phyloP scores from a whole-genome alignment of 2,113 vertebrate genomes.

The Cyanoramphus novaezelandiae region DNA sequence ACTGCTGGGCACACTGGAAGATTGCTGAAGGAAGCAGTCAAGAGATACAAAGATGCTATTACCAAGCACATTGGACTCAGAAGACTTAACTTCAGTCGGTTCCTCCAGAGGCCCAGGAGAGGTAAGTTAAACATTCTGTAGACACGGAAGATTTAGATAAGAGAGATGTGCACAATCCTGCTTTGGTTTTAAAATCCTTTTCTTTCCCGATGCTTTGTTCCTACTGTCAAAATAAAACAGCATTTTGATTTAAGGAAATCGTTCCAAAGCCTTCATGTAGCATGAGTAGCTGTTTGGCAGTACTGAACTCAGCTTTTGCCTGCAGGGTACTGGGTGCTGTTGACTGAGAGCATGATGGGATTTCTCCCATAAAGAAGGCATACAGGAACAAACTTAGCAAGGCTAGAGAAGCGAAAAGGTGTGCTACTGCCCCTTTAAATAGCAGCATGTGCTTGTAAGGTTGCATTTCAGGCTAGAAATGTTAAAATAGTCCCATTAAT shows the following conservation, averaged over 20 bases:
- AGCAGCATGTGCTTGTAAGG: neutral
- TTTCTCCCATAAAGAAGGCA: neutral
- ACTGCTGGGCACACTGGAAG: fast-evolving
- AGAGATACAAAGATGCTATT: neutral
- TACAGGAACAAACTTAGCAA: neutral
- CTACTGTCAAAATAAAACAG: slow-evolving; percentile 11
- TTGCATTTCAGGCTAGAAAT: neutral
- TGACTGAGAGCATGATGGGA: neutral
- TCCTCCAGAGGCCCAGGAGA: neutral
- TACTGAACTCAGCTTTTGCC: neutral
- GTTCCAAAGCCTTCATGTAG: neutral
- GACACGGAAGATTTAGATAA: slow-evolving; percentile 17
- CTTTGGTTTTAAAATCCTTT: slow-evolving; percentile 32
- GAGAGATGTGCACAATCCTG: neutral
- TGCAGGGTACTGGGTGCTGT: neutral
- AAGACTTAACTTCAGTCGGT: neutral
- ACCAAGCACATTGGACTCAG: neutral
- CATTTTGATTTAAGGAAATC: slow-evolving; percentile 15
- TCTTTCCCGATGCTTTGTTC: neutral
- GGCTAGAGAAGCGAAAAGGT: neutral
- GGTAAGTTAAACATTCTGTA: neutral
- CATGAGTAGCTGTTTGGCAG: neutral
- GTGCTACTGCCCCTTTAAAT: neutral
- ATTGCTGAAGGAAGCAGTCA: neutral
- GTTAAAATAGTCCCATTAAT: neutral